Conservation (phyloP, 53 echinoderm and acorn worm genomes). For the Temnopleurus reevesii region DNA sequence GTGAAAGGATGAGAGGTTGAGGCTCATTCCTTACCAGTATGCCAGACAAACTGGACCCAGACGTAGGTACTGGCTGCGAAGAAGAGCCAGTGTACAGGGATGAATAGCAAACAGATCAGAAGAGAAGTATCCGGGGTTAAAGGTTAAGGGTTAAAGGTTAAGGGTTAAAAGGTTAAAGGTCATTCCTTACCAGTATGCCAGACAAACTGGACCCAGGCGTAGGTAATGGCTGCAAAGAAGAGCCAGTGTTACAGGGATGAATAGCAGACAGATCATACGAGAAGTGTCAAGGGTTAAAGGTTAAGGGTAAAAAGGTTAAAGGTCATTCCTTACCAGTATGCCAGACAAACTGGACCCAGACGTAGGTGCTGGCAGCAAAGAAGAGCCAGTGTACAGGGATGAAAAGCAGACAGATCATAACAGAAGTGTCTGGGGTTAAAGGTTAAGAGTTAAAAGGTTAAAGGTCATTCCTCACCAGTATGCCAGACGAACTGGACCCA, state of each 20-base stretch:
- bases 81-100: constrained; percentile 99
- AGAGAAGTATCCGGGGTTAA: too few relatives aligned
- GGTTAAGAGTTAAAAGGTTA: too few relatives aligned
- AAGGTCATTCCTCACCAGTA: constrained; percentile 97
- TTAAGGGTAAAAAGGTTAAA: too few relatives aligned
- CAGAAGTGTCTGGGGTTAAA: too few relatives aligned
- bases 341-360: constrained; percentile 97
- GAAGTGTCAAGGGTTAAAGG: too few relatives aligned
- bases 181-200: constrained; percentile 99
- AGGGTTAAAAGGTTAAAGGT: too few relatives aligned
- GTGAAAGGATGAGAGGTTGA: too few relatives aligned
- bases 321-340: constrained; percentile 97
- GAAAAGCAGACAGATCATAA: constrained; percentile 95
- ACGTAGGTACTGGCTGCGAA: constrained; percentile 99
- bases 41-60: constrained; percentile 99
- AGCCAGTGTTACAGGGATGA: constrained; percentile 99
- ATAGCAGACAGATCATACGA: constrained; percentile 99
- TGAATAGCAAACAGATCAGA: constrained; percentile 98
- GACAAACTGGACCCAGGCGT: constrained; percentile 99
- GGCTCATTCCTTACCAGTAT: constrained; percentile 98
- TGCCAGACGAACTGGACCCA: constrained; percentile 99
- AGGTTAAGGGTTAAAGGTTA: too few relatives aligned
- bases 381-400: constrained; percentile 98
- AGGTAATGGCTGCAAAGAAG: constrained; percentile 99
- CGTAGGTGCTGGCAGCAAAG: constrained; percentile 97